These are phyloP conservation scores for Crenuchus spilurus DNA, from an alignment of 2,797 vertebrate species.

Conservation along the genomic window DNA sequence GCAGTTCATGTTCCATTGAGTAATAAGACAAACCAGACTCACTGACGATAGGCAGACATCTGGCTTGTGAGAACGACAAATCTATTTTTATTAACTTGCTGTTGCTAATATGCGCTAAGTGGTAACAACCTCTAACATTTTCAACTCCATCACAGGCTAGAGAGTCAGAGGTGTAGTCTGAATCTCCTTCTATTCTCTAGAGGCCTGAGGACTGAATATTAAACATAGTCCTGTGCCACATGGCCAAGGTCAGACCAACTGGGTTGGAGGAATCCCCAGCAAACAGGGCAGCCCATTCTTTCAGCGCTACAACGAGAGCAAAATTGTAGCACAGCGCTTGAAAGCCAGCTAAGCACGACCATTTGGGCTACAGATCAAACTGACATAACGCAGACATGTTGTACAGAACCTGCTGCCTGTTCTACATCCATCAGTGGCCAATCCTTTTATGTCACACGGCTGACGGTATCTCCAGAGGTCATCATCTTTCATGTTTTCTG, in stretches of 20 bases:
- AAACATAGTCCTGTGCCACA: neutral
- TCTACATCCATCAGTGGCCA: slow-evolving; percentile 8
- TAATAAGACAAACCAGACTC: too few relatives aligned
- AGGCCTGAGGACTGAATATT: neutral
- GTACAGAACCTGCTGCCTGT: slow-evolving; percentile 29
- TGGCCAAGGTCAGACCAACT: neutral
- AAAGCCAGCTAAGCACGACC: slow-evolving; percentile 7
- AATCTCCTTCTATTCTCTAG: neutral
- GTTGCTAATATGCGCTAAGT: too few relatives aligned
- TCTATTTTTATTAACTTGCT: too few relatives aligned
- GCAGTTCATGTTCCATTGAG: too few relatives aligned
- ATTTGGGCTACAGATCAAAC: slow-evolving; percentile 24
- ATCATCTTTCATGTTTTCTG: slow-evolving; percentile 40
- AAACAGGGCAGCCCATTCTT: slow-evolving; percentile 6
- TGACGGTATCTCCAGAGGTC: slow-evolving; percentile 31
- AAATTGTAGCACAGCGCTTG: slow-evolving; percentile 3
- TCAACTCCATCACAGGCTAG: too few relatives aligned
- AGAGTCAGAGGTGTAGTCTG: neutral
- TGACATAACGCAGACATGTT: slow-evolving; percentile 34
- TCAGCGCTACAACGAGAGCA: neutral
- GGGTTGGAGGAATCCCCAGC: neutral
- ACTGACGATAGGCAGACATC: too few relatives aligned
- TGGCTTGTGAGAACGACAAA: too few relatives aligned
- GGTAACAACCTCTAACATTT: too few relatives aligned
- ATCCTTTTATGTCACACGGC: slow-evolving; percentile 5